Conservation (phyloP, 2,888 invertebrate genomes). For the Helleia helle region DNA sequence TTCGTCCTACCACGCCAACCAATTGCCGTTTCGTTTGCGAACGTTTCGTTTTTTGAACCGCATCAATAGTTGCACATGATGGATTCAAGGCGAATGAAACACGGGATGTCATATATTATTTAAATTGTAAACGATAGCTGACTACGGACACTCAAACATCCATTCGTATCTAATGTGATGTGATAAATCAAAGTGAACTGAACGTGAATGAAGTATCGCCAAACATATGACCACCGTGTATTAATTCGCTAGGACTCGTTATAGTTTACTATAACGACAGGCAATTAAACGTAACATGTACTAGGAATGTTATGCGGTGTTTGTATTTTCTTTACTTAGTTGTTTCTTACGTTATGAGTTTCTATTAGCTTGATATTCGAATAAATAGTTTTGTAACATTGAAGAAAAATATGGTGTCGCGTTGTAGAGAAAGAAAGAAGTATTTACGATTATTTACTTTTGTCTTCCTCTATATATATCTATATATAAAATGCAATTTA, state of each 20-base stretch:
- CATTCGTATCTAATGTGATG: slow-evolving; percentile 60
- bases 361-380: too few species aligned
- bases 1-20: slow-evolving; percentile 67
- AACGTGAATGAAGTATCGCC: slow-evolving; percentile 59
- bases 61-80: slow-evolving; percentile 72
- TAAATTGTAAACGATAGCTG: slow-evolving; percentile 61
- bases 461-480: too few species aligned
- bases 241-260: slow-evolving; percentile 69
- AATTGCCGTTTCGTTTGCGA: slow-evolving; percentile 34
- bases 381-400: not conserved
- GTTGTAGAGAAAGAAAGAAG: too few species aligned
- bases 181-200: slow-evolving; percentile 59
- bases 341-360: too few species aligned
- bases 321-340: slow-evolving; percentile 23
- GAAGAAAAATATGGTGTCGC: too few species aligned
- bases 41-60: slow-evolving; percentile 29
- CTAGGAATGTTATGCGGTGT: slow-evolving; percentile 28
- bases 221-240: slow-evolving; percentile 74
- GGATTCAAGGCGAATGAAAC: slow-evolving; percentile 75
- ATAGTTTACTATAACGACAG: slow-evolving; percentile 34
- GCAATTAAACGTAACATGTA: slow-evolving; percentile 26
- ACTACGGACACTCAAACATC: slow-evolving; percentile 70
- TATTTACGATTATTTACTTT: too few species aligned
- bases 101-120: slow-evolving; percentile 74
- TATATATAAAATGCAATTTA: not conserved